A percentile compares a stretch with the other conserved stretches of the same genome.
These are phyloP conservation scores for Solea senegalensis DNA, from an alignment of 2,113 vertebrate species.

Conservation along the genomic window DNA sequence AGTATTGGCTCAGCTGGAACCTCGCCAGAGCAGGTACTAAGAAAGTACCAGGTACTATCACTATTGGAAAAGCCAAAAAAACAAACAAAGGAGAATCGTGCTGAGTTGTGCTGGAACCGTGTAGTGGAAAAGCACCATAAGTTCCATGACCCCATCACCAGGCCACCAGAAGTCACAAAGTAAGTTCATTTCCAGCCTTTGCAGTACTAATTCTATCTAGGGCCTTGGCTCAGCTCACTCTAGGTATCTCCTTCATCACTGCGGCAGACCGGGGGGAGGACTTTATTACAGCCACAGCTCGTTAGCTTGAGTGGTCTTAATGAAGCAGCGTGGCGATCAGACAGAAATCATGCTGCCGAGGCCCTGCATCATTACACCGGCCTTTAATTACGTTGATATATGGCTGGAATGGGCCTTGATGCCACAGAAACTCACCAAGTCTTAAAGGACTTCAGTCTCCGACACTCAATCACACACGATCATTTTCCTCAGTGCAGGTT, in stretches of 20 bases:
- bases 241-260: conserved; percentile 96
- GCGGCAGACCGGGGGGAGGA: conserved; percentile 95
- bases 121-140: conserved; percentile 1
- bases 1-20: too few species aligned
- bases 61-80: too few species aligned
- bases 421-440: conserved; percentile 86
- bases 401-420: conserved; percentile 80
- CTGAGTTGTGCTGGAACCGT: too few species aligned
- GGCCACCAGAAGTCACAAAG: conserved; percentile 91
- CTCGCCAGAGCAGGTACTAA: too few species aligned
- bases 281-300: conserved; percentile 99
- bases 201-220: conserved; percentile 84
- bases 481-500: conserved; percentile 2
- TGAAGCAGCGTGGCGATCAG: conserved; percentile 99
- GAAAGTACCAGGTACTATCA: too few species aligned
- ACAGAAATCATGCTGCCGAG: conserved; percentile 99
- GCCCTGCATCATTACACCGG: conserved; percentile 99
- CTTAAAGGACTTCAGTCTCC: conserved; percentile 75
- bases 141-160: conserved; percentile 19
- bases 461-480: conserved; percentile 20
- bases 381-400: conserved; percentile 99
- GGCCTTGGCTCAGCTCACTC: conserved; percentile 89
- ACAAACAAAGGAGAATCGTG: too few species aligned
- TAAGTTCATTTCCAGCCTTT: conserved; percentile 94
- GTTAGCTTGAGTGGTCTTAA: conserved; percentile 99